These are phyloP conservation scores for Phasianus colchicus DNA, from an alignment of 2,113 vertebrate genomes.

Conservation along the genomic window DNA sequence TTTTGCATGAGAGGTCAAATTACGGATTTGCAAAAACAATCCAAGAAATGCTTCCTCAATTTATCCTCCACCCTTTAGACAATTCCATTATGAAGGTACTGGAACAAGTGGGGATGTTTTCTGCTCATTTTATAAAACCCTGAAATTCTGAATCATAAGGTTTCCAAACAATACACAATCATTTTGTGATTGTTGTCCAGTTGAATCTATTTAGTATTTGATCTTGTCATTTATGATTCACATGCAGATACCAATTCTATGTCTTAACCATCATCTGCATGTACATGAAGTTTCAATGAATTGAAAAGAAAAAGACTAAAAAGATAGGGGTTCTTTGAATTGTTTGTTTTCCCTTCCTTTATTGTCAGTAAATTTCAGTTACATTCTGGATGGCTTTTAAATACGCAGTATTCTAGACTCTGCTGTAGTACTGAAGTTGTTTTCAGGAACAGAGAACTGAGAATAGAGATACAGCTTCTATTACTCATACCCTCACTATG, in stretches of 20 bases:
- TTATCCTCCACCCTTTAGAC: background rate
- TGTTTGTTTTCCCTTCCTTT: background rate
- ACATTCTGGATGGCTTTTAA: background rate
- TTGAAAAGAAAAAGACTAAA: background rate
- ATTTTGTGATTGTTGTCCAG: background rate
- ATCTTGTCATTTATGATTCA: background rate
- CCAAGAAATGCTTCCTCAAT: background rate
- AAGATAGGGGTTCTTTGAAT: background rate
- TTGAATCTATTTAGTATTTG: background rate
- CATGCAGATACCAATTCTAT: background rate
- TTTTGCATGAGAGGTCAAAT: accelerated
- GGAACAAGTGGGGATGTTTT: background rate
- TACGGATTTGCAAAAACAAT: background rate
- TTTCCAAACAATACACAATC: background rate
- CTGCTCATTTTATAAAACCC: background rate
- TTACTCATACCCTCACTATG: background rate
- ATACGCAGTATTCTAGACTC: background rate
- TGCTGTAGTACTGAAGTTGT: background rate
- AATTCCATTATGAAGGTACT: background rate
- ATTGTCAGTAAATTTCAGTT: background rate
- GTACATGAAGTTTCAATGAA: background rate
- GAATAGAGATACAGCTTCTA: background rate
- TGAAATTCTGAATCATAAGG: background rate
- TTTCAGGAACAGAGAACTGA: background rate
- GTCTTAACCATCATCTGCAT: background rate